Conservation (phyloP, 2,113 vertebrate genomes). For the Ovis canadensis region DNA sequence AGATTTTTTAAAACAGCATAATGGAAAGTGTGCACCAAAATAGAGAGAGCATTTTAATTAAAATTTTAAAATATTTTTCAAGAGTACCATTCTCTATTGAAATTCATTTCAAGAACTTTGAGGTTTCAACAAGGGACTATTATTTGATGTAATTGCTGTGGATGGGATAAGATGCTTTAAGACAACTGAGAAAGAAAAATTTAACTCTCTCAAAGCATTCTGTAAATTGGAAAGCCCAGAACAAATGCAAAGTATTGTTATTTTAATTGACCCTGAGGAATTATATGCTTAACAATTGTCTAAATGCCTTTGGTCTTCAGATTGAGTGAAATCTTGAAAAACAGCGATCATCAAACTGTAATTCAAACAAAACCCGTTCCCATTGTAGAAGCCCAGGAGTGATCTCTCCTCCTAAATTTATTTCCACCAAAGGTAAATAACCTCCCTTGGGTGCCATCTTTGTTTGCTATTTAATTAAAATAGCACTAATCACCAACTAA, state of each 20-base stretch:
- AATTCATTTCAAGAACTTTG: slow-evolving; percentile 71
- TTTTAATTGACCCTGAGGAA: slow-evolving; percentile 10
- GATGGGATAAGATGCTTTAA: not conserved
- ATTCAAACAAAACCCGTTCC: not conserved
- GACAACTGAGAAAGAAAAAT: not conserved
- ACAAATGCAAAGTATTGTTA: not conserved
- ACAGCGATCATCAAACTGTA: not conserved
- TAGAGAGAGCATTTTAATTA: slow-evolving; percentile 69
- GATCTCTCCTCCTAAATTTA: slow-evolving; percentile 42
- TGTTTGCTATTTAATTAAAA: slow-evolving; percentile 77
- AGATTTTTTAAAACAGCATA: slow-evolving; percentile 8
- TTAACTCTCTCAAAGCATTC: not conserved
- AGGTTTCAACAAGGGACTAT: slow-evolving; percentile 57
- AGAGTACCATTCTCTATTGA: slow-evolving; percentile 68
- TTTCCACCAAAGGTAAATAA: slow-evolving; percentile 48
- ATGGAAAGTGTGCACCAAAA: slow-evolving; percentile 50
- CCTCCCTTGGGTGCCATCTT: slow-evolving; percentile 43
- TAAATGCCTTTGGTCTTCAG: slow-evolving; percentile 16
- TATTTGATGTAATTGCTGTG: slow-evolving; percentile 67
- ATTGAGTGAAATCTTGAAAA: slow-evolving; percentile 26
- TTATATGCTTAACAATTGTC: slow-evolving; percentile 12
- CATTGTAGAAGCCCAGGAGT: not conserved
- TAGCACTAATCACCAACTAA: slow-evolving; percentile 72
- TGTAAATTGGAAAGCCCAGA: not conserved
- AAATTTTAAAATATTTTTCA: slow-evolving; percentile 26